Evolutionary conservation across 2,113 vertebrate genomes (phyloP).

Genomic region (Odocoileus virginianus): DNA sequence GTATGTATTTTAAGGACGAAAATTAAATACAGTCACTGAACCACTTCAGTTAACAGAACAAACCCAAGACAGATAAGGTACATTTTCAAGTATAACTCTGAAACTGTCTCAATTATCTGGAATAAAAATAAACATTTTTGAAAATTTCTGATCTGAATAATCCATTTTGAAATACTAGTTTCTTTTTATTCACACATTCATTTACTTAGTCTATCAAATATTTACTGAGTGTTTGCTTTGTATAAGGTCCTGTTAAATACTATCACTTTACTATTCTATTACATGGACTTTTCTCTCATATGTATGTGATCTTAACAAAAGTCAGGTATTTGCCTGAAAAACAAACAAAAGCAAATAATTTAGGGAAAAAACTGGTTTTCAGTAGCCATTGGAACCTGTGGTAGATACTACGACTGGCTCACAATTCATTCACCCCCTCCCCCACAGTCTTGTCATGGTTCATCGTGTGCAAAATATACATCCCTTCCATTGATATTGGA

Average conservation of each 20-base stretch:
- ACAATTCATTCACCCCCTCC: not conserved
- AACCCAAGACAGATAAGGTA: not conserved
- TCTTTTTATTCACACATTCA: not conserved
- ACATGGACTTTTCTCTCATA: not conserved
- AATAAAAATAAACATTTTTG: not conserved
- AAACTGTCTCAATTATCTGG: not conserved
- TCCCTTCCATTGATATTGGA: not conserved
- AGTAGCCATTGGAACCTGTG: not conserved
- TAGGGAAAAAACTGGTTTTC: not conserved
- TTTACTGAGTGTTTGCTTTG: not conserved
- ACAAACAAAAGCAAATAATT: not conserved
- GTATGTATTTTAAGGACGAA: not conserved
- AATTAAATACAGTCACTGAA: not conserved
- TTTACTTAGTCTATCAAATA: not conserved
- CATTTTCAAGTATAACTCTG: not conserved
- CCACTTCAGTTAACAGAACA: not conserved
- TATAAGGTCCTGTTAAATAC: not conserved
- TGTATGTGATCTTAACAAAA: conserved; percentile 3
- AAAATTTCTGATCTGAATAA: not conserved
- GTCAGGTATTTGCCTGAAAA: not conserved
- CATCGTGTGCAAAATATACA: not conserved
- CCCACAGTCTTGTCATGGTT: not conserved
- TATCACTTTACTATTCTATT: not conserved
- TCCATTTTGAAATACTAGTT: not conserved
- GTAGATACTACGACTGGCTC: not conserved